phyloP scores from a whole-genome alignment of 2,113 vertebrate genomes.

The Laticauda colubrina region DNA sequence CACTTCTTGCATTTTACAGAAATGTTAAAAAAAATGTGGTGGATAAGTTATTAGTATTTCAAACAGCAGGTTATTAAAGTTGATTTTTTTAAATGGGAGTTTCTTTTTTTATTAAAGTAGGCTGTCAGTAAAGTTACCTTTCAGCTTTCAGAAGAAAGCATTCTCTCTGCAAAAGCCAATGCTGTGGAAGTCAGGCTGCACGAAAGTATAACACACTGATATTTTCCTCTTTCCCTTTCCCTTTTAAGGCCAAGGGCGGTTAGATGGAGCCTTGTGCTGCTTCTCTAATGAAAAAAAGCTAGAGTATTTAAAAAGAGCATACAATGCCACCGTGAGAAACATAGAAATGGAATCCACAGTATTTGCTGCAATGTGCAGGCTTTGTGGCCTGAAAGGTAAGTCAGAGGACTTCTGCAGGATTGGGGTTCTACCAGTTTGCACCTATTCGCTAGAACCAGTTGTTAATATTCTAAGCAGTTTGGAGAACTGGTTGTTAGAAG shows the following conservation, averaged over 20 bases:
- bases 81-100: neutral
- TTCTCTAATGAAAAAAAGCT: constrained; percentile 84
- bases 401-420: fast-evolving
- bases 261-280: constrained; percentile 82
- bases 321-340: constrained; percentile 77
- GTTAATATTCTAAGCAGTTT: too few species aligned
- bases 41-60: neutral
- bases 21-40: fast-evolving
- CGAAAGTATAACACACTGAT: neutral
- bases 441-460: too few species aligned
- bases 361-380: constrained; percentile 83
- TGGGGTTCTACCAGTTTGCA: too few species aligned
- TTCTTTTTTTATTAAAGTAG: neutral
- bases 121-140: fast-evolving
- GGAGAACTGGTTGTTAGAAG: too few species aligned
- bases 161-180: neutral
- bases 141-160: neutral
- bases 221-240: constrained; percentile 18
- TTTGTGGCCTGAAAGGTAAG: constrained; percentile 84
- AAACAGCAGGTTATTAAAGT: neutral
- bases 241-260: constrained; percentile 78
- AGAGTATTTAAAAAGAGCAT: constrained; percentile 81
- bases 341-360: constrained; percentile 88
- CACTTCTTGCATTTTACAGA: neutral
- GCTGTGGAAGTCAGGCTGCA: neutral